These are phyloP conservation scores for Notarius lentiginosus DNA, from an alignment of 2,113 vertebrate genomes.

Conservation along the genomic window DNA sequence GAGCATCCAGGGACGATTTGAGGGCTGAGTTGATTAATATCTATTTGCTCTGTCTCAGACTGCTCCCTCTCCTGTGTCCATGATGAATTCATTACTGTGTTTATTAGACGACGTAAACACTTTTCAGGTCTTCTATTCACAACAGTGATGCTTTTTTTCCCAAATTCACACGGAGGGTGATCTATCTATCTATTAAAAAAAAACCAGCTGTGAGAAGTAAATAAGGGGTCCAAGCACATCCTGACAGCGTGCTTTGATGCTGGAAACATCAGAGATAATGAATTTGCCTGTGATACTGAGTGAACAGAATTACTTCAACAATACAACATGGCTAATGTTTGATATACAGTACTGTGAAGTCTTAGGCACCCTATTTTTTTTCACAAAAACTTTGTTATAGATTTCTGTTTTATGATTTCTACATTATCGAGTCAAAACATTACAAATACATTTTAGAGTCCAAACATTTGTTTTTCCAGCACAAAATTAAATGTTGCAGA, in stretches of 20 bases:
- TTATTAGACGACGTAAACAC: neutral
- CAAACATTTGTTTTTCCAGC: no score
- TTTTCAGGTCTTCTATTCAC: neutral
- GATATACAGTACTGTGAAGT: no score
- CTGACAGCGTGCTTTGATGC: neutral
- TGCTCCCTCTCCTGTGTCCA: neutral
- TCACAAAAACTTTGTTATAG: no score
- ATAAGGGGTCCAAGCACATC: neutral
- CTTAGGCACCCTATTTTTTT: no score
- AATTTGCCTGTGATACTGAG: neutral
- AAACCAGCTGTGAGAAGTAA: neutral
- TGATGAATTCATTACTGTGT: constrained; percentile 14
- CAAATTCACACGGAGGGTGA: neutral
- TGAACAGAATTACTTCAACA: neutral
- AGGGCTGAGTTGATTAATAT: constrained; percentile 31
- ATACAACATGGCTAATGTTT: neutral
- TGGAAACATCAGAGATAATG: neutral
- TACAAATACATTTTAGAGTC: no score
- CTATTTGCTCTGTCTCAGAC: constrained; percentile 7
- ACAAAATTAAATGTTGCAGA: no score
- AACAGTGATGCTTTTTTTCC: neutral
- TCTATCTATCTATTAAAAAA: neutral
- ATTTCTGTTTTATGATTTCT: no score
- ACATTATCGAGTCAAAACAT: no score
- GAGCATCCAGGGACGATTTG: neutral